Percentiles rank a stretch among this genome's conserved stretches.
phyloP scores from a whole-genome alignment of 2,113 vertebrate genomes.

The Silurus meridionalis region DNA sequence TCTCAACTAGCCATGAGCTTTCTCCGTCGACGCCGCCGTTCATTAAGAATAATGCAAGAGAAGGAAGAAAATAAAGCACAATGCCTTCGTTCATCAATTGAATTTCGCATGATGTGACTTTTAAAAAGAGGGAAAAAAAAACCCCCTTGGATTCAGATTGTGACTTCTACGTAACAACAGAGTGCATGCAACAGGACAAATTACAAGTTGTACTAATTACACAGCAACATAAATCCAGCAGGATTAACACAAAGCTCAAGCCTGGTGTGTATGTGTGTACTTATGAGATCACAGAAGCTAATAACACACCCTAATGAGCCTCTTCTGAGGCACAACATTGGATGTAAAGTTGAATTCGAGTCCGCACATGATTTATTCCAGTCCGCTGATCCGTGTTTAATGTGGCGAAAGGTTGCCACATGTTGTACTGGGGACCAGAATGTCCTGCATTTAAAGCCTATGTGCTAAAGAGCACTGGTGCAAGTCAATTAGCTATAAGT shows the following conservation, averaged over 20 bases:
- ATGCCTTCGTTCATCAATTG: slow-evolving; percentile 51
- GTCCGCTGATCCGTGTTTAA: slow-evolving; percentile 10
- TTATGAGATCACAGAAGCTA: not conserved
- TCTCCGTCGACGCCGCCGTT: slow-evolving; percentile 6
- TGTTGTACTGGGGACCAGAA: not conserved
- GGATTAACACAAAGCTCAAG: slow-evolving; percentile 19
- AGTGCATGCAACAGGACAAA: slow-evolving; percentile 2
- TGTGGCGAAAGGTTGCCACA: not conserved
- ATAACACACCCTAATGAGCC: slow-evolving; percentile 21
- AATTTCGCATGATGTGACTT: slow-evolving; percentile 52
- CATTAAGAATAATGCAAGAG: slow-evolving; percentile 60
- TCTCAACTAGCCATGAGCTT: slow-evolving; percentile 55
- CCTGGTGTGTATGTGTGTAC: slow-evolving; percentile 2
- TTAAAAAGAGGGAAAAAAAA: slow-evolving; percentile 60
- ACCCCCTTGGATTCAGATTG: slow-evolving; percentile 39
- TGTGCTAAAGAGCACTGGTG: not conserved
- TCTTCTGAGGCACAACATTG: not conserved
- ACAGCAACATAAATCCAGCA: not conserved
- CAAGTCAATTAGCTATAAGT: not conserved
- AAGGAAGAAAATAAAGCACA: slow-evolving; percentile 49
- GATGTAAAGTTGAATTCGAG: not conserved
- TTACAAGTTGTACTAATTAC: slow-evolving; percentile 34
- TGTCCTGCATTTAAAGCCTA: not conserved
- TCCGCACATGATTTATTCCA: slow-evolving; percentile 19
- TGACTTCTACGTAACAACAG: not conserved